Conservation (phyloP, 1,140 invertebrate genomes). For the Anthonomus grandis region DNA sequence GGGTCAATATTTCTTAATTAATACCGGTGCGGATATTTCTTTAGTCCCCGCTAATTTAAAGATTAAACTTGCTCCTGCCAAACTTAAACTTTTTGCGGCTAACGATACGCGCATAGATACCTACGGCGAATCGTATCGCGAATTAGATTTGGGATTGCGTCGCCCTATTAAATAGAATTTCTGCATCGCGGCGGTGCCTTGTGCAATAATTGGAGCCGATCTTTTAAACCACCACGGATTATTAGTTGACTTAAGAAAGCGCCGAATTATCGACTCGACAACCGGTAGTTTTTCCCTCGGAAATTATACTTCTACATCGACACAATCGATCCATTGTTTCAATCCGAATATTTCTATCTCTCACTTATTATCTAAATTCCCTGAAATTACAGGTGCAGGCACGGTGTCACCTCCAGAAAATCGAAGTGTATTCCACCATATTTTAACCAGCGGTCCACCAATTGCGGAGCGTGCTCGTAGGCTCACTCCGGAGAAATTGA, state of each 20-base stretch:
- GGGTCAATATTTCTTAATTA: not conserved
- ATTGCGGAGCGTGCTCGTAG: constrained; percentile 38
- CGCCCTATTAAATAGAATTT: constrained; percentile 44
- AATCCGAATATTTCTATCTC: not conserved
- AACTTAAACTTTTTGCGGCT: not conserved
- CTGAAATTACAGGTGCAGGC: not conserved
- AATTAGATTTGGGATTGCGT: not conserved
- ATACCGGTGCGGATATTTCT: not conserved
- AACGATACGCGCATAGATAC: not conserved
- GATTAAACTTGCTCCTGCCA: not conserved
- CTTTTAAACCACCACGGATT: constrained; percentile 43
- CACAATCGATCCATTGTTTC: not conserved
- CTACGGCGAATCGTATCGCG: not conserved
- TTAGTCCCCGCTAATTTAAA: not conserved
- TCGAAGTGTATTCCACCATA: constrained; percentile 19
- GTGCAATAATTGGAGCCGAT: constrained; percentile 47
- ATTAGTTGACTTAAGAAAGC: constrained; percentile 40
- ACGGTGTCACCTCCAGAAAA: not conserved
- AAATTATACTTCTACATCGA: no score
- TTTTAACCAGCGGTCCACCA: constrained; percentile 41
- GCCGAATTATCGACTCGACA: constrained; percentile 39
- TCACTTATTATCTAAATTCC: not conserved
- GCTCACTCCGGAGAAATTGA: constrained; percentile 39
- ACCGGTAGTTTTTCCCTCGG: not conserved
- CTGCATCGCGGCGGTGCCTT: constrained; percentile 42